phyloP scores from a whole-genome alignment of 2,888 invertebrate genomes.

The Carabus problematicus region DNA sequence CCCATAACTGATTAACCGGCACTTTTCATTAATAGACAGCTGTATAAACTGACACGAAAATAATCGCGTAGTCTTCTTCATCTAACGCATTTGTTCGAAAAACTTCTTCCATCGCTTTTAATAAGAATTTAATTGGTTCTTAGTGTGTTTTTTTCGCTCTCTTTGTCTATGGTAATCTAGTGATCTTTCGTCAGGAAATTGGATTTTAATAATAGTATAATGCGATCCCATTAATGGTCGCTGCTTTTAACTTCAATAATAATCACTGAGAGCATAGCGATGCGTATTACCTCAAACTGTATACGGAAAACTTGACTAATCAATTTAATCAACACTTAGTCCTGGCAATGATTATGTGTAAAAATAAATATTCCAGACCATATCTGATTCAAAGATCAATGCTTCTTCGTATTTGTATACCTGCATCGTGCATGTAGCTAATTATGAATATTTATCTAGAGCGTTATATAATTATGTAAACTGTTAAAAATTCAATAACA shows the following conservation, averaged over 20 bases:
- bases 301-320: no score
- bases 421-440: no score
- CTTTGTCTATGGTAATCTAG: slow-evolving; percentile 32
- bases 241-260: slow-evolving; percentile 14
- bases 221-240: slow-evolving; percentile 18
- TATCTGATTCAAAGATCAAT: no score
- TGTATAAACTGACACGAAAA: slow-evolving; percentile 31
- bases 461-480: no score
- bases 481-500: no score
- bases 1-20: slow-evolving; percentile 30
- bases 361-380: no score
- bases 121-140: slow-evolving; percentile 37
- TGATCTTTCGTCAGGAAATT: slow-evolving; percentile 36
- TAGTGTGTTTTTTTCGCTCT: slow-evolving; percentile 6
- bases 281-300: neutral
- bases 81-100: slow-evolving; percentile 15
- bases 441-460: no score
- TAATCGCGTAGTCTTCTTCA: slow-evolving; percentile 8
- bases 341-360: no score
- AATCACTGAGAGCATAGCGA: slow-evolving; percentile 17
- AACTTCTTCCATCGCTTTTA: slow-evolving; percentile 32
- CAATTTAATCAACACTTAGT: no score
- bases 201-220: slow-evolving; percentile 39
- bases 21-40: slow-evolving; percentile 34
- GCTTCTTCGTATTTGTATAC: no score